phyloP scores from a whole-genome alignment of 2,113 vertebrate species.

The Azemiops feae region DNA sequence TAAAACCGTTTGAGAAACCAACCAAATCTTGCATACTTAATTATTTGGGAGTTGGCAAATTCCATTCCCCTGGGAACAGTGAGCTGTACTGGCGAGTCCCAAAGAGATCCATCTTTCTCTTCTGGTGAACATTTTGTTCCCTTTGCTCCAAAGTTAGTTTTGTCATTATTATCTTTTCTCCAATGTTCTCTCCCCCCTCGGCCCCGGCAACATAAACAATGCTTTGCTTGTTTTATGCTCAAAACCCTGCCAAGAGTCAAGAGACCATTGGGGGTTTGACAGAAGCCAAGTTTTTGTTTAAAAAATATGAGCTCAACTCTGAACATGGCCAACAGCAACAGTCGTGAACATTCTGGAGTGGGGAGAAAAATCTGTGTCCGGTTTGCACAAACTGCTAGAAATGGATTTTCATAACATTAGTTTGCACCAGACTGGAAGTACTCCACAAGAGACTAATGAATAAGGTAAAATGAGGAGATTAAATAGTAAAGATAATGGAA shows the following conservation, averaged over 20 bases:
- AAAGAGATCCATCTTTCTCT: background rate
- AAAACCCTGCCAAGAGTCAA: background rate
- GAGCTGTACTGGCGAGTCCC: background rate
- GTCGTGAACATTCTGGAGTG: background rate
- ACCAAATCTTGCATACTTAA: background rate
- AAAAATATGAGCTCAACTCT: background rate
- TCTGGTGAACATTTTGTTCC: background rate
- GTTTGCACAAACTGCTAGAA: background rate
- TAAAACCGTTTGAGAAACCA: constrained; percentile 3
- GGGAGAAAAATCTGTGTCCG: background rate
- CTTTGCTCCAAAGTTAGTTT: background rate
- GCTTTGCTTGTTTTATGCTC: background rate
- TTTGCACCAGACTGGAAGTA: background rate
- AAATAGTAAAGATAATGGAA: too few relatives aligned
- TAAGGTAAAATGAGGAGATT: background rate
- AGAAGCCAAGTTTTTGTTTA: background rate
- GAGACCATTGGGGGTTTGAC: background rate
- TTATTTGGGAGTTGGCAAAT: background rate
- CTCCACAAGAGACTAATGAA: background rate
- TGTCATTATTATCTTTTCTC: background rate
- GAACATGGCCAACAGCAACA: background rate
- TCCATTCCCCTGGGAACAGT: background rate
- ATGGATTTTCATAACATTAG: background rate
- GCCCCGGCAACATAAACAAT: background rate
- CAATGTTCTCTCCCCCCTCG: too few relatives aligned